Evolutionary conservation across 2,888 invertebrate genomes (phyloP).

Genomic region (Clusia tigrina): DNA sequence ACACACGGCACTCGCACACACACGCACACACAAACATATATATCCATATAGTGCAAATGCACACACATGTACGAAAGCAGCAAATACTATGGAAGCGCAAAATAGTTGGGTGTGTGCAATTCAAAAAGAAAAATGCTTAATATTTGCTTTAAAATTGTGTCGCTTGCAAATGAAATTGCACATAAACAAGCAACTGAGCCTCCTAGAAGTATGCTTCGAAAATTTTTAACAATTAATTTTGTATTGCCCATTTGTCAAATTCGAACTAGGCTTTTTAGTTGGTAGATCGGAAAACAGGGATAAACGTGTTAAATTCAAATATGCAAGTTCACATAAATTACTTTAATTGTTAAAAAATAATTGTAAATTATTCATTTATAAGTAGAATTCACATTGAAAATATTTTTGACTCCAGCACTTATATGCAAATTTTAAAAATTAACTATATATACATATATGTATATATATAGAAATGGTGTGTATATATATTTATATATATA

Average conservation of each 20-base stretch:
- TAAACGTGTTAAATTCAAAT: too few species aligned
- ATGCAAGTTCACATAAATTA: too few species aligned
- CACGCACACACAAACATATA: background rate
- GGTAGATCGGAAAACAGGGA: too few species aligned
- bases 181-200: slow-evolving; percentile 34
- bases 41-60: too few species aligned
- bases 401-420: background rate
- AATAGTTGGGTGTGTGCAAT: slow-evolving; percentile 33
- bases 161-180: slow-evolving; percentile 33
- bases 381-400: background rate
- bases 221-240: too few species aligned
- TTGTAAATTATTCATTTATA: too few species aligned
- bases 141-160: slow-evolving; percentile 25
- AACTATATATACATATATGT: background rate
- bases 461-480: too few species aligned
- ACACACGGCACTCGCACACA: background rate
- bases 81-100: slow-evolving; percentile 3
- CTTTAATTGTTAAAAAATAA: too few species aligned
- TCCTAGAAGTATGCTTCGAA: slow-evolving; percentile 21
- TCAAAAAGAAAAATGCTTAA: slow-evolving; percentile 10
- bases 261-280: too few species aligned
- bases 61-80: too few species aligned
- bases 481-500: slow-evolving; percentile 13
- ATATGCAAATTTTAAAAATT: background rate
- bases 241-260: too few species aligned